Evolutionary conservation across 2,888 invertebrate genomes (phyloP).

Genomic region (Drosophila meridionalis): DNA sequence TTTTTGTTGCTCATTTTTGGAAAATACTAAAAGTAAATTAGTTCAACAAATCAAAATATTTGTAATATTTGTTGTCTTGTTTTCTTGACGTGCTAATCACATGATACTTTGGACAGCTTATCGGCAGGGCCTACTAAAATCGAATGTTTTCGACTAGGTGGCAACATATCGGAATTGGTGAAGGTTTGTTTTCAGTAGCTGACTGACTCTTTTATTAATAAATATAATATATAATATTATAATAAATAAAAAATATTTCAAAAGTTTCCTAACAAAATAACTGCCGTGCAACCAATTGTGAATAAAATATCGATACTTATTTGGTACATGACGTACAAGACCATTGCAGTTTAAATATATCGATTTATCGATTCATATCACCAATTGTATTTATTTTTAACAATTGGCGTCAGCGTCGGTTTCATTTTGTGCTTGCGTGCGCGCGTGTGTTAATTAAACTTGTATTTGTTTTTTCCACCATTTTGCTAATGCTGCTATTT

Average conservation of each 20-base stretch:
- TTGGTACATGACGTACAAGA: background rate
- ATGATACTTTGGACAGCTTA: constrained; percentile 47
- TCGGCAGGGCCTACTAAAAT: constrained; percentile 24
- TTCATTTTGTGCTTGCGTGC: constrained; percentile 38
- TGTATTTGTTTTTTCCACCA: constrained; percentile 33
- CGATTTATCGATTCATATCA: constrained; percentile 20
- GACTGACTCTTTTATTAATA: background rate
- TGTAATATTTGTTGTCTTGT: constrained; percentile 37
- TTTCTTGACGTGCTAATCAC: constrained; percentile 65
- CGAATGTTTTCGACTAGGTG: constrained; percentile 26
- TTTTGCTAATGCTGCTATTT: constrained; percentile 62
- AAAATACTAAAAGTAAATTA: constrained; percentile 12
- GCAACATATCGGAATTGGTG: constrained; percentile 15
- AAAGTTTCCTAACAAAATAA: background rate
- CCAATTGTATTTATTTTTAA: constrained; percentile 73
- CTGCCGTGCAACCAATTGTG: background rate
- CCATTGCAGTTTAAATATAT: background rate
- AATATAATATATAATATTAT: background rate
- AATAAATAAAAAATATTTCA: background rate
- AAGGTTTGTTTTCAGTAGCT: background rate
- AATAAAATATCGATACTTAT: constrained; percentile 11
- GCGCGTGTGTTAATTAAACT: constrained; percentile 62
- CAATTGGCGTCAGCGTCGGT: constrained; percentile 65
- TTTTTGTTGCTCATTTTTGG: constrained; percentile 58
- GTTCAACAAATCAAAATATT: constrained; percentile 18